Evolutionary conservation across 2,888 invertebrate species (phyloP), one percentile per base, ranked within the genome.

Genomic region (Caradrina kadenii): DNA sequence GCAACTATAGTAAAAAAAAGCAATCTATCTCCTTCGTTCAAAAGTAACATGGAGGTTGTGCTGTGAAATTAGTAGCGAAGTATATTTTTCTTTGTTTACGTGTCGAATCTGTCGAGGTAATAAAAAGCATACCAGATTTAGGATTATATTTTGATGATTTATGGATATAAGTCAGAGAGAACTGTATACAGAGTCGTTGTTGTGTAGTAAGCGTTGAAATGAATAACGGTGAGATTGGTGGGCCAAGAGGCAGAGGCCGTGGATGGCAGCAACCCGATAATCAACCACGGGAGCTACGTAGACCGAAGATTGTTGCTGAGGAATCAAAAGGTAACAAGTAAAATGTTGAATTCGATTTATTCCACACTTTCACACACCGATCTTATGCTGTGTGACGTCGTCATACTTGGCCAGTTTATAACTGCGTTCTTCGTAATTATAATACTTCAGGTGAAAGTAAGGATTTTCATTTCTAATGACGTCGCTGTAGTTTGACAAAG

Each of bases 211-310:
- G 76, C 83, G 85, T 86, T 91, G 92, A 92, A 93, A 96, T 96
- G 96, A 96, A 95, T 92, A 96, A 96, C 95, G 96, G 96, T 85
- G 96, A 96, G 79, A 89, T 94, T 86, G 94, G 96, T 86, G 94
- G 93, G 88, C 89, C 95, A 69, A 93, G 95, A 90, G 95, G 96
- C 87, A 94, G 94, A 89, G 96, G 96, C 89, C 95, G 96, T 85
- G 94, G 95, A 83, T 95, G 95, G 95, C 93, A 93, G 88, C 93
- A 95, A 86, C 87, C 93, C 77, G 95, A 94, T 75, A 95, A 92
- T 85, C 94, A 91, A 81, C 94, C 96, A 82, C 91, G 92, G 86
- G 95, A 95, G 87, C 93, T 96, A 67, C 95, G 96, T 67, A 93
- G 94, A 74, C 96, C 96, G 50, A 92, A 90, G 85, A 89, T 81